phyloP scores from a whole-genome alignment of 2,888 invertebrate species.

The Myopa testacea region DNA sequence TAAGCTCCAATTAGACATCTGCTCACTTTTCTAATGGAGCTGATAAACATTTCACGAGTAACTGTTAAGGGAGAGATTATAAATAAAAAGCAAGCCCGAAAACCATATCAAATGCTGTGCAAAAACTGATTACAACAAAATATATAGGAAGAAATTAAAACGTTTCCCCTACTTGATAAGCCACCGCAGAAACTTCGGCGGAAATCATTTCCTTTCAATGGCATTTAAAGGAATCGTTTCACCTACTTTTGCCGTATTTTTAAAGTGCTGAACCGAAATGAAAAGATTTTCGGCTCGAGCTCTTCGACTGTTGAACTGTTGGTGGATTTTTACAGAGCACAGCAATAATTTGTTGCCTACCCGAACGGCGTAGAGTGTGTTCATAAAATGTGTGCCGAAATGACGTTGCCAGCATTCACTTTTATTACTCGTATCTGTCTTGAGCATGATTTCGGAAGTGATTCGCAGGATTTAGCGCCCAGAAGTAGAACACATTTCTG shows the following conservation, averaged over 20 bases:
- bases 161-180: neutral
- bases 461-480: too few species aligned
- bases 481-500: too few species aligned
- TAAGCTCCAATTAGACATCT: too few species aligned
- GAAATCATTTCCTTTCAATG: neutral
- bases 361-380: neutral
- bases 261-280: conserved; percentile 28
- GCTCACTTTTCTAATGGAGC: too few species aligned
- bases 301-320: neutral
- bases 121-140: neutral
- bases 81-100: too few species aligned
- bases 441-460: too few species aligned
- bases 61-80: too few species aligned
- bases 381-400: neutral
- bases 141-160: neutral
- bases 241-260: conserved; percentile 21
- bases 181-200: neutral
- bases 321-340: neutral
- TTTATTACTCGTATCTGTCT: too few species aligned
- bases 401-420: neutral
- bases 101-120: too few species aligned
- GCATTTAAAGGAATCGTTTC: conserved; percentile 22
- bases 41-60: too few species aligned
- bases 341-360: neutral
- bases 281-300: conserved; percentile 31